A percentile compares a stretch with the other conserved stretches of the same genome.
Evolutionary conservation across 2,797 vertebrate genomes (phyloP).

Genomic region (Enteromius anoplus): DNA sequence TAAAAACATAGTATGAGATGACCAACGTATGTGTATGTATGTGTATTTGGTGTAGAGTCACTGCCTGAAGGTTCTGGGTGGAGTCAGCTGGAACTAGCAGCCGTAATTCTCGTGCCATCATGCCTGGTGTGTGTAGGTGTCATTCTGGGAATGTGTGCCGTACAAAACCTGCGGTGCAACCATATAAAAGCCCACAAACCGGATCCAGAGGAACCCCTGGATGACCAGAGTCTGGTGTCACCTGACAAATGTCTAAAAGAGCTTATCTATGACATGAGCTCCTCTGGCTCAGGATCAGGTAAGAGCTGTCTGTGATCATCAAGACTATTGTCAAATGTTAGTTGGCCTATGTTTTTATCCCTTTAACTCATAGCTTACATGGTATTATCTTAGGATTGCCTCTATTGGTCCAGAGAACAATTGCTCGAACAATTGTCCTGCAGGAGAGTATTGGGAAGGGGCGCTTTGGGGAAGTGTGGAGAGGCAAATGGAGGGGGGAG

Average conservation of each 20-base stretch:
- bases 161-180: conserved; percentile 76
- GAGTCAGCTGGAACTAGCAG: conserved; percentile 76
- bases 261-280: conserved; percentile 91
- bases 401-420: conserved; percentile 93
- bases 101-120: conserved; percentile 80
- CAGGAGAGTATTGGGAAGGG: conserved; percentile 96
- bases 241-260: conserved; percentile 89
- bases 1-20: background rate
- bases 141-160: conserved; percentile 73
- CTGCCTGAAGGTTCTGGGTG: conserved; percentile 68
- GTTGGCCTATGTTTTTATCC: background rate
- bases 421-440: conserved; percentile 93
- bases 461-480: conserved; percentile 95
- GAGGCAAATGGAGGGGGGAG: conserved; percentile 93
- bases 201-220: conserved; percentile 85
- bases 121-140: conserved; percentile 80
- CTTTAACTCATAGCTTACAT: conserved; percentile 6
- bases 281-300: conserved; percentile 97
- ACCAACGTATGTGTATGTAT: conserved; percentile 24
- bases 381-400: conserved; percentile 82
- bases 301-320: conserved; percentile 51
- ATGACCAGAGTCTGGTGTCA: conserved; percentile 82
- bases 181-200: conserved; percentile 74
- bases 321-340: background rate
- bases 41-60: conserved; percentile 63